Conservation (phyloP, 1,140 invertebrate genomes). For the Euglossa dilemma region DNA sequence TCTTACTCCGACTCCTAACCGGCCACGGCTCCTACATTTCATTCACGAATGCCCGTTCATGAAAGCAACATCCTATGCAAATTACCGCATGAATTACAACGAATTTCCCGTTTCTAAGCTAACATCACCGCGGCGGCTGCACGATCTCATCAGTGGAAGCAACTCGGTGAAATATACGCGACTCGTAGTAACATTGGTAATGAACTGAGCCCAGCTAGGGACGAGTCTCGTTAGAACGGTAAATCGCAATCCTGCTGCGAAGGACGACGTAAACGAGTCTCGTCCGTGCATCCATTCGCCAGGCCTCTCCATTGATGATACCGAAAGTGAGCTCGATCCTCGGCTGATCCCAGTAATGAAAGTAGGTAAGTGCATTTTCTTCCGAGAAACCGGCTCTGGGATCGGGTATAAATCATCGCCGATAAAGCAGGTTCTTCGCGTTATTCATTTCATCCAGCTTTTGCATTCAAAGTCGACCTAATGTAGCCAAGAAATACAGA, state of each 20-base stretch:
- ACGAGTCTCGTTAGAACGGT: constrained; percentile 16
- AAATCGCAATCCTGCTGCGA: constrained; percentile 21
- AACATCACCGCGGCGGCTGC: no score
- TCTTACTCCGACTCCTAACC: no score
- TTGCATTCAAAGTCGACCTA: background rate
- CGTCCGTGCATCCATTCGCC: constrained; percentile 68
- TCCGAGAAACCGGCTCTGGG: constrained; percentile 49
- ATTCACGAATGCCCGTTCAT: no score
- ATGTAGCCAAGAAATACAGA: background rate
- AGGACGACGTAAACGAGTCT: constrained; percentile 53
- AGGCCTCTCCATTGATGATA: constrained; percentile 72
- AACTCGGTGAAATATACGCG: background rate
- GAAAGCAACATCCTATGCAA: no score
- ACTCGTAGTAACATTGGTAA: constrained; percentile 35
- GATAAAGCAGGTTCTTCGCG: constrained; percentile 17
- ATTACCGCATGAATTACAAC: background rate
- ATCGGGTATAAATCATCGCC: constrained; percentile 11
- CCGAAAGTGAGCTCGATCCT: constrained; percentile 64
- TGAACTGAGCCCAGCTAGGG: background rate
- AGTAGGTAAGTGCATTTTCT: constrained; percentile 64
- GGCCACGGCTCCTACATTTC: no score
- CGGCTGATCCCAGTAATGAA: constrained; percentile 64
- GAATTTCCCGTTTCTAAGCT: background rate
- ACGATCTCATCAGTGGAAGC: background rate
- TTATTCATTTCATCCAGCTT: constrained; percentile 7